Evolutionary conservation across 2,797 vertebrate genomes (phyloP).

Genomic region (Carapus acus): DNA sequence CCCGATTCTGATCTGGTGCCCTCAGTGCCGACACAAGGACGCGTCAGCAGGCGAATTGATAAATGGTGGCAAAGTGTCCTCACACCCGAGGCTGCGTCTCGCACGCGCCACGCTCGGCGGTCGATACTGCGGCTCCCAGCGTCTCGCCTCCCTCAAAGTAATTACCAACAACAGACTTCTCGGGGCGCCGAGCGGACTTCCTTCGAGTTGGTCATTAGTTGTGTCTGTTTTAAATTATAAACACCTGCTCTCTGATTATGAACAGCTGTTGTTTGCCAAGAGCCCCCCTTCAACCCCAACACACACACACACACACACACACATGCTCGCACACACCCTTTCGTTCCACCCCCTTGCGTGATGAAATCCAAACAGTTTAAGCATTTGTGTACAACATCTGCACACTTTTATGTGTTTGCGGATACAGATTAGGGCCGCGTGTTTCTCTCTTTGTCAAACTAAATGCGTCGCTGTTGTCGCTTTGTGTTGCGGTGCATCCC

Average conservation of each 20-base stretch:
- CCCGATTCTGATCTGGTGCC: too few relatives aligned
- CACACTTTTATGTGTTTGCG: slow-evolving; percentile 13
- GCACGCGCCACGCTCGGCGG: slow-evolving; percentile 1
- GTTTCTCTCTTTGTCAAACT: not conserved
- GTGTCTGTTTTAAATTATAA: slow-evolving; percentile 23
- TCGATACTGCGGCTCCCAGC: not conserved
- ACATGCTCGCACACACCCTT: too few relatives aligned
- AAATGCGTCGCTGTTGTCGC: too few relatives aligned
- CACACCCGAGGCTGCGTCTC: slow-evolving; percentile 7
- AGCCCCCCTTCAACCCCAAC: too few relatives aligned
- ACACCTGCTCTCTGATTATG: slow-evolving; percentile 32
- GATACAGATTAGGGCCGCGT: slow-evolving; percentile 7
- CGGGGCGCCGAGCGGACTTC: slow-evolving; percentile 11
- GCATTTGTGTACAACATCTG: slow-evolving; percentile 17
- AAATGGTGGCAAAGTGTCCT: not conserved
- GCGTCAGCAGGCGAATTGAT: slow-evolving; percentile 2
- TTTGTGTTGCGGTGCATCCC: too few relatives aligned
- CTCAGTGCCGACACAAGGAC: not conserved
- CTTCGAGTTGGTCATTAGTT: slow-evolving; percentile 24
- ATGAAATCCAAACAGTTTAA: slow-evolving; percentile 5
- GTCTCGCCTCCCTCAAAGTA: slow-evolving; percentile 3
- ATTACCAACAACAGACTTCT: slow-evolving; percentile 19
- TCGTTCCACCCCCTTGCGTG: too few relatives aligned
- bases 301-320: too few relatives aligned
- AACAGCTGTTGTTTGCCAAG: slow-evolving; percentile 30